phyloP scores from a whole-genome alignment of 2,888 invertebrate genomes.

The Pantelozetes paolii region DNA sequence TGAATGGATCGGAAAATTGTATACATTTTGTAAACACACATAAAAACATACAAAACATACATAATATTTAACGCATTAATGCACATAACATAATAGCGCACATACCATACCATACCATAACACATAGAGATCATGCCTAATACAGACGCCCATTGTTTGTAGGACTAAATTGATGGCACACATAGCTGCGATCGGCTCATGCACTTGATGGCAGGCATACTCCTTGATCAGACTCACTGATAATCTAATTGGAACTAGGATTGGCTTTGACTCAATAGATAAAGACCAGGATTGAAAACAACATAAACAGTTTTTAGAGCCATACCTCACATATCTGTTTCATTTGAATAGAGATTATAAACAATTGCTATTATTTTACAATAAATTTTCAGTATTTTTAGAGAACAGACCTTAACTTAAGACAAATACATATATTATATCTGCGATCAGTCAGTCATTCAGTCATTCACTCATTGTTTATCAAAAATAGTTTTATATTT shows the following conservation, averaged over 20 bases:
- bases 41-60: conserved; percentile 11
- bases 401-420: not conserved
- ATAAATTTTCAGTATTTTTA: conserved; percentile 3
- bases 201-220: not conserved
- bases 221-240: conserved; percentile 22
- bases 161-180: conserved; percentile 4
- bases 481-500: not conserved
- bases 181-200: not conserved
- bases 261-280: conserved; percentile 5
- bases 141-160: conserved; percentile 22
- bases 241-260: conserved; percentile 37
- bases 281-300: not conserved
- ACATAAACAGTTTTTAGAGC: not conserved
- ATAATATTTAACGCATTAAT: conserved; percentile 24
- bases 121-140: conserved; percentile 10
- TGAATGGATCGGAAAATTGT: conserved; percentile 8
- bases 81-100: not conserved
- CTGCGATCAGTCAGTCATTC: conserved; percentile 8
- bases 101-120: not conserved
- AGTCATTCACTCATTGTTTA: too few relatives aligned
- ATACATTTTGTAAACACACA: not conserved
- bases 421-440: not conserved
- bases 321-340: not conserved
- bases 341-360: not conserved
- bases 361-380: not conserved